Conservation (phyloP, 2,888 invertebrate species). For the Hirtodrosophila duncani region DNA sequence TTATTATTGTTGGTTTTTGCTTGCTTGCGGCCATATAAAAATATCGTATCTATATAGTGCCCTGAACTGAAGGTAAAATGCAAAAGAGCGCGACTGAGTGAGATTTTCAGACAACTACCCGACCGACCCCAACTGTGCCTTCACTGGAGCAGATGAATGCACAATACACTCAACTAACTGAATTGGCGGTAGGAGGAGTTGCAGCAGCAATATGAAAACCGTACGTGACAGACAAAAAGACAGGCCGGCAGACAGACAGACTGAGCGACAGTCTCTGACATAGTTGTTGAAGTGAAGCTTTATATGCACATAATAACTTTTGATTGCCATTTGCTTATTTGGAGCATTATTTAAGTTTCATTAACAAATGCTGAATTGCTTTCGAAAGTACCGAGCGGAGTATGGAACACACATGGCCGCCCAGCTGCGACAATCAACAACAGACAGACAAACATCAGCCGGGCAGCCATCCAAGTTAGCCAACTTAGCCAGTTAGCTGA, state of each 20-base stretch:
- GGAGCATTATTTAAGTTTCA: conserved; percentile 66
- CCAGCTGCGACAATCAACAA: conserved; percentile 16
- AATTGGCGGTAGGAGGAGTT: conserved; percentile 14
- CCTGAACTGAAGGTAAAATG: background rate
- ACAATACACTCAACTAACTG: conserved; percentile 11
- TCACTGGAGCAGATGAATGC: conserved; percentile 37
- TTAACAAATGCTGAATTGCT: conserved; percentile 69
- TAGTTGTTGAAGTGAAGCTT: conserved; percentile 47
- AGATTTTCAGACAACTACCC: too few relatives aligned
- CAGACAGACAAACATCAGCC: background rate
- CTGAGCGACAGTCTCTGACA: too few relatives aligned
- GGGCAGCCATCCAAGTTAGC: background rate
- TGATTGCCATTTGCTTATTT: conserved; percentile 67
- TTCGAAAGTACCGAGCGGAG: conserved; percentile 52
- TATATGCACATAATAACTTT: conserved; percentile 52
- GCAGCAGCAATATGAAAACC: conserved; percentile 11
- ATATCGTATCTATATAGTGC: conserved; percentile 9
- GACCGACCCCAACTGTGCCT: too few relatives aligned
- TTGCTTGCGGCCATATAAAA: conserved; percentile 18
- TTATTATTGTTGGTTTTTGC: conserved; percentile 19
- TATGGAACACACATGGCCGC: conserved; percentile 15
- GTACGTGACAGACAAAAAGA: too few relatives aligned
- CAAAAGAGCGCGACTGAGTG: too few relatives aligned
- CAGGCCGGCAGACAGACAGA: too few relatives aligned
- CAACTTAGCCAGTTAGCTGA: conserved; percentile 27